Evolutionary conservation across 2,113 vertebrate genomes (phyloP).

Genomic region (Phalacrocorax pelagicus): DNA sequence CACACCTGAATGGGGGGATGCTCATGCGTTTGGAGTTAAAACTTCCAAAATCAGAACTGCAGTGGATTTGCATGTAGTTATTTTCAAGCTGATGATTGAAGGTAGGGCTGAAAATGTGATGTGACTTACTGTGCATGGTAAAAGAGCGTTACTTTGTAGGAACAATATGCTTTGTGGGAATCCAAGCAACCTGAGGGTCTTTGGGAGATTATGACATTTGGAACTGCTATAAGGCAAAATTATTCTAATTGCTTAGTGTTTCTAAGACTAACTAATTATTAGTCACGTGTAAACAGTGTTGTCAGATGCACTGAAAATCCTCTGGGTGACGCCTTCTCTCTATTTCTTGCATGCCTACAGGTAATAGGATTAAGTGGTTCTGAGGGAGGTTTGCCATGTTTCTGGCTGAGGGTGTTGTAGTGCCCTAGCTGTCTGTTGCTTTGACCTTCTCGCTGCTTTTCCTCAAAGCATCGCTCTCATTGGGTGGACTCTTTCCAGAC

Average conservation of each 20-base stretch:
- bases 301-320: not conserved
- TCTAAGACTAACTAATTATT: not conserved
- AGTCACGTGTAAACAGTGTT: not conserved
- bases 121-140: not conserved
- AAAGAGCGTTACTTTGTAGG: not conserved
- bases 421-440: not conserved
- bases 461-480: no score
- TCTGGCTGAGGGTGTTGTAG: not conserved
- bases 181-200: not conserved
- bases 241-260: not conserved
- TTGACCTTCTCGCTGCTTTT: not conserved
- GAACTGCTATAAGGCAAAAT: not conserved
- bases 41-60: not conserved
- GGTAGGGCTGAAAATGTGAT: not conserved
- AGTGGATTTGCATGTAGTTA: not conserved
- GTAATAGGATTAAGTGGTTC: not conserved
- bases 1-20: not conserved
- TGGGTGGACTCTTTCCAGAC: not conserved
- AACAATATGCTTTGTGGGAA: slow-evolving; percentile 2
- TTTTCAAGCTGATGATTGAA: not conserved
- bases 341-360: not conserved
- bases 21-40: not conserved
- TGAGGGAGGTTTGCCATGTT: not conserved
- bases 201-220: not conserved
- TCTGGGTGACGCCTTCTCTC: not conserved